A percentile compares a stretch with the other conserved stretches of the same genome.
Evolutionary conservation across 2,113 vertebrate species (phyloP).

Genomic region (Eulemur rufifrons): DNA sequence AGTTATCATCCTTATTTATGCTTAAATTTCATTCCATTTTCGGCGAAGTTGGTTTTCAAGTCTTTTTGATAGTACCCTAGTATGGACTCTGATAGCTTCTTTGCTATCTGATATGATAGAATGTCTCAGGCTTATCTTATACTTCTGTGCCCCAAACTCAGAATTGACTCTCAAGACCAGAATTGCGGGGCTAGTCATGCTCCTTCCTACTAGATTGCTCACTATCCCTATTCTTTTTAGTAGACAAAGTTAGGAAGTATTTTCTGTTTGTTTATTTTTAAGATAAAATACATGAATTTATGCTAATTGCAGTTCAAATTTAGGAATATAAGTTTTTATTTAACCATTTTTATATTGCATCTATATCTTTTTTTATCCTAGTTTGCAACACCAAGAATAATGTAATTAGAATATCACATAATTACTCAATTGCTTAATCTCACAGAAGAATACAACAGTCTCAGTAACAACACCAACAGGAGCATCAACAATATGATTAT

Average conservation of each 20-base stretch:
- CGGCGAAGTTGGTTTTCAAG: neutral
- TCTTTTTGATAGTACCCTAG: neutral
- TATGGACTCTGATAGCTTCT: neutral
- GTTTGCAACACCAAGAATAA: neutral
- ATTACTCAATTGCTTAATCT: slow-evolving; percentile 17
- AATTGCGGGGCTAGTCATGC: neutral
- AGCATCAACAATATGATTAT: slow-evolving; percentile 1
- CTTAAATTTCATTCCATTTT: neutral
- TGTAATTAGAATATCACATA: neutral
- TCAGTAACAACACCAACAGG: neutral
- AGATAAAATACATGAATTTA: slow-evolving; percentile 46
- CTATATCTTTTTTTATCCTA: neutral
- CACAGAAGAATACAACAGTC: neutral
- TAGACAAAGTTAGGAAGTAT: neutral
- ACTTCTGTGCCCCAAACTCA: neutral
- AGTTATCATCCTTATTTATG: neutral
- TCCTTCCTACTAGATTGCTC: neutral
- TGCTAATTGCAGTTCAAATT: slow-evolving; percentile 17
- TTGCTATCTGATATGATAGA: neutral
- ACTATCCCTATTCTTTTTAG: neutral
- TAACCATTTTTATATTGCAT: neutral
- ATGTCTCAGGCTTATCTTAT: neutral
- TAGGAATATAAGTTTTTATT: slow-evolving; percentile 17
- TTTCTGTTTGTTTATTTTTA: slow-evolving; percentile 38
- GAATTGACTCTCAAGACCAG: slow-evolving; percentile 5